phyloP scores from a whole-genome alignment of 2,113 vertebrate species.

The Halcyon malimbica region DNA sequence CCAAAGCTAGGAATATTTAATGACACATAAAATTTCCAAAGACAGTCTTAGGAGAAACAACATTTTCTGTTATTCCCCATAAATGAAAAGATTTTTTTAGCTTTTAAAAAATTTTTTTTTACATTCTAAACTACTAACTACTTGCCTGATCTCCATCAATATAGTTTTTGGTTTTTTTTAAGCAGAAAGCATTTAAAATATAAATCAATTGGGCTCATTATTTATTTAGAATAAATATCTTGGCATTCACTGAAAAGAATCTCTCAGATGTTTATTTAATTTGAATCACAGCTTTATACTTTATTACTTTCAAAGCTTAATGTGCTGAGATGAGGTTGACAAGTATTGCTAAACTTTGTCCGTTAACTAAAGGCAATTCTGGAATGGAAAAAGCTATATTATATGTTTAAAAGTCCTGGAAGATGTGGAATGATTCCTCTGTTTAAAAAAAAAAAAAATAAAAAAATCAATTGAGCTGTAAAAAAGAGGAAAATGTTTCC shows the following conservation, averaged over 20 bases:
- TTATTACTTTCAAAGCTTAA: not conserved
- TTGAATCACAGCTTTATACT: not conserved
- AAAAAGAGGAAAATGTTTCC: not conserved
- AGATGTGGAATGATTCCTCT: not conserved
- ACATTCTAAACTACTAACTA: not conserved
- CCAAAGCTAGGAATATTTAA: not conserved
- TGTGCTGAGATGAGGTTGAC: not conserved
- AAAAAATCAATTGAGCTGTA: not conserved
- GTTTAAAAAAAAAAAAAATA: not conserved
- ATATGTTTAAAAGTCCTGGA: not conserved
- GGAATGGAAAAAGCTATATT: not conserved
- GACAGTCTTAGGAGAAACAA: not conserved
- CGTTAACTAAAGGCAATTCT: not conserved
- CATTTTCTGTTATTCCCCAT: not conserved
- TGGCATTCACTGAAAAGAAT: not conserved
- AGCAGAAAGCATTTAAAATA: constrained; percentile 2
- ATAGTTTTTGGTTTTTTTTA: not conserved
- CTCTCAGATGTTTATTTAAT: not conserved
- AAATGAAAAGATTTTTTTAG: not conserved
- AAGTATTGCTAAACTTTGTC: not conserved
- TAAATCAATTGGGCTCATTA: not conserved
- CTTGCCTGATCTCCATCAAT: not conserved
- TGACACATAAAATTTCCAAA: not conserved
- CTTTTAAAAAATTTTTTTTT: not conserved
- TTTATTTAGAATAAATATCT: constrained; percentile 14